These are phyloP conservation scores for Cathartes aura DNA, from an alignment of 2,113 vertebrate genomes.

Conservation along the genomic window DNA sequence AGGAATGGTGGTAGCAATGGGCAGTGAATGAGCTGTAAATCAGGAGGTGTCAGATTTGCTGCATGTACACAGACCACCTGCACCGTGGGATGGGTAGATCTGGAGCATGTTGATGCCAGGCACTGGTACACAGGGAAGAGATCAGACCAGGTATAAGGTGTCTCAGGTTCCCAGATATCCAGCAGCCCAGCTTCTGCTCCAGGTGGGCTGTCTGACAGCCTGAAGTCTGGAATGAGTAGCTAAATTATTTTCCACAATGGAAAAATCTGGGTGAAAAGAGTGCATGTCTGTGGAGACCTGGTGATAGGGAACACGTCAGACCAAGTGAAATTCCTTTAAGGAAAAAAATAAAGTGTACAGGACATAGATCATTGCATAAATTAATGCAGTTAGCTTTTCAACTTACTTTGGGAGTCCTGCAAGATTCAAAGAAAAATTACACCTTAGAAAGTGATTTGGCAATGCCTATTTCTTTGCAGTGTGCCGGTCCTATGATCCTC, in stretches of 20 bases:
- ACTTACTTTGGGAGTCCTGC: neutral
- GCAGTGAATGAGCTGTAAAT: neutral
- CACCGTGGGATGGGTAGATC: rapidly evolving
- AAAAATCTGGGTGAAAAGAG: neutral
- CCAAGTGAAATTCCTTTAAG: neutral
- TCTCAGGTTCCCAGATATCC: neutral
- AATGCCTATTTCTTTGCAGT: neutral
- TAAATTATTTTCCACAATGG: neutral
- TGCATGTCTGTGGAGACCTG: neutral
- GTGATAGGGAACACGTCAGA: neutral
- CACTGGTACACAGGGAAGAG: neutral
- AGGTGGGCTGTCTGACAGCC: neutral
- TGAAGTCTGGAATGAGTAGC: neutral
- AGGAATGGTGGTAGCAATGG: neutral
- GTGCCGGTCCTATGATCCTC: neutral
- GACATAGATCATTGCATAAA: neutral
- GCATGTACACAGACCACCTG: neutral
- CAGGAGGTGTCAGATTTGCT: neutral
- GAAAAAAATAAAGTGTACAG: neutral
- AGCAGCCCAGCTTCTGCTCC: neutral
- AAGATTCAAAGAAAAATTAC: neutral
- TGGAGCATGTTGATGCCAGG: neutral
- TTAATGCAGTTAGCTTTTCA: neutral
- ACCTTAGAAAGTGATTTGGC: neutral
- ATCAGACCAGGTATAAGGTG: neutral